Base-by-base conservation (phyloP, 1,140 invertebrate genomes). In the Platyscapa corneri region DNA sequence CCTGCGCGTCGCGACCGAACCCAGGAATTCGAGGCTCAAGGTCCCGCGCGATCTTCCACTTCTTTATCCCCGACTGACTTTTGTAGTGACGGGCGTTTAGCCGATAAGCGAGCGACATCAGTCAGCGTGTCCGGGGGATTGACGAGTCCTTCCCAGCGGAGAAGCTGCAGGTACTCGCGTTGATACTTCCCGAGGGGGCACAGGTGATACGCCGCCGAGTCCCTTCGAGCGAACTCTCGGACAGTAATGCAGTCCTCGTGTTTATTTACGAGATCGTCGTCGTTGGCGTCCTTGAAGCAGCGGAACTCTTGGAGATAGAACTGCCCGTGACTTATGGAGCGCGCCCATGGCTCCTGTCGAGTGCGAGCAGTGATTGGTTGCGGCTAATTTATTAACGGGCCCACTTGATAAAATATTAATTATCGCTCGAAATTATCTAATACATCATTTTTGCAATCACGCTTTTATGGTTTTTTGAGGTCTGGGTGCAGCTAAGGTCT, bases 101-200 rank as follows among this genome's bases (percentile, higher is more conserved):
- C 85, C 82, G 89, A 90, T 90, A 90, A 89, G 87, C 86, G 89
- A 85, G 74, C 83, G 30, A 84, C 89, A 90, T 90, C 88, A 86
- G 78, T 90, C 88, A 90, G 81, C 56, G 70, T 20, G 34, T 32
- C 37, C 23, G 72, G 42, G n/a, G 75, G 42, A 60, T 78, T 53
- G 74, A 84, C 49, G 82, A 78, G 30, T 84, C 42, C 60, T 74
- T 83, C 34, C 67, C 20, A 42, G 20, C n/a, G 30, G n/a, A 34
- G 20, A 27, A 34, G 20, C 39, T 72, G 72, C 76, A 67, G 85
- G 77, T 78, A 88, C 53, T 37, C 72, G 70, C 72, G 70, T 23
- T 76, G 70, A 75, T 83, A 32, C n/a, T n/a, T 49, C 23, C 12
- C 37, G 84, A 64, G 56, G n/a, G n/a, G 65, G 82, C 80, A 88